Base-by-base conservation (phyloP, 1,140 invertebrate species). In the Hylaeus anthracinus region DNA sequence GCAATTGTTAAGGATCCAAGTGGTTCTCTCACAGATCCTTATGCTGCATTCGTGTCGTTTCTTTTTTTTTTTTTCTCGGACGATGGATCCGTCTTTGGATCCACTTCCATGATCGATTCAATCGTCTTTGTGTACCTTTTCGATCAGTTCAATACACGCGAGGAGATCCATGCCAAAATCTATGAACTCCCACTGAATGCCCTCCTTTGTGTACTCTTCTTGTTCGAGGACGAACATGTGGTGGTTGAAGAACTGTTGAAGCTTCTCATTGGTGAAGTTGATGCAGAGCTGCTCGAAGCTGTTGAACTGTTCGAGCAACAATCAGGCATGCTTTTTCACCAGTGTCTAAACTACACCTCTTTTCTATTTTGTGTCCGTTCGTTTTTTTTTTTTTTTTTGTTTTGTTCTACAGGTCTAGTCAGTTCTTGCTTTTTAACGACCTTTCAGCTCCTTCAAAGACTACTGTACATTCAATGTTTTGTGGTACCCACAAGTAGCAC, bases 251-350 rank as follows among this genome's bases (percentile, higher is more conserved):
- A 99, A 99, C 94, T 99, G 98, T 94, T 99, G 98, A 88, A 99
- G 96, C 94, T 98, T 98, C 95, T 99, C 98, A 94, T 99, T 99
- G 94, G 98, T 99, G 95, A 98, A 99, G 96, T 99, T 99, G 96
- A 99, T 99, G 95, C 98, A 97, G 93, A 99, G 95, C 95, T 99
- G 98, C 95, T 99, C 98, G 95, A 99, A 99, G 94, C 98, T 98
- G 96, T 99, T 99, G 95, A 95, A 98, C 97, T 98, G 95, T 94
- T 92, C 89, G 88, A 90, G 91, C 86, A 83, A 89, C 87, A 90
- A 92, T 92, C 89, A 83, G 86, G 88, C 83, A 91, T 86, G 85
- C 85, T 58, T 73, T 58, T 88, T 90, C 84, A 79, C 85, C 83
- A 88, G 88, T 75, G 89, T 88, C 41, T 60, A 55, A 63, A 39